These are phyloP conservation scores for Monopterus albus DNA, from an alignment of 2,113 vertebrate genomes.

Conservation along the genomic window DNA sequence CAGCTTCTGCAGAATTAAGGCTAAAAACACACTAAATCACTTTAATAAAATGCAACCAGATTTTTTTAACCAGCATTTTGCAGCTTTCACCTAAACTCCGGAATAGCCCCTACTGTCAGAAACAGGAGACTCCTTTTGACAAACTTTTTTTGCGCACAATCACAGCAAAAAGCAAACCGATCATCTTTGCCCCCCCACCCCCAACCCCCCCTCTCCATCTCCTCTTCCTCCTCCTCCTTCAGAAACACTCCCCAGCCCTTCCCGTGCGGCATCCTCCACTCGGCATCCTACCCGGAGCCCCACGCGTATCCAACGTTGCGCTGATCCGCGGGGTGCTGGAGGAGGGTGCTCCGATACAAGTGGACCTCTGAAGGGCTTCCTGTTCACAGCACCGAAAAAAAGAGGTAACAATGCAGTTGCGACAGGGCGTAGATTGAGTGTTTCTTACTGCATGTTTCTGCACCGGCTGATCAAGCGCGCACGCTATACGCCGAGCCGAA, in stretches of 20 bases:
- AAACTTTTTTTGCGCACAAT: slow-evolving; percentile 42
- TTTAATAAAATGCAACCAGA: neutral
- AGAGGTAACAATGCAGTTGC: neutral
- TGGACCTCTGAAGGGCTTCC: slow-evolving; percentile 16
- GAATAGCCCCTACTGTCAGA: neutral
- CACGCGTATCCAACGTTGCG: slow-evolving; percentile 1
- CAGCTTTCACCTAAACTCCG: neutral
- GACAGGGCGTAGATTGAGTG: neutral
- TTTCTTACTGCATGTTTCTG: neutral
- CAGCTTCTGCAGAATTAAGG: no score
- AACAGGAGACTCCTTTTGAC: no score
- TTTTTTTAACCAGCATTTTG: neutral
- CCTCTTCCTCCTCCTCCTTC: slow-evolving; percentile 21
- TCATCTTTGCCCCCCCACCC: slow-evolving; percentile 48
- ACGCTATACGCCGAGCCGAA: neutral
- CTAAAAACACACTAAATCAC: neutral
- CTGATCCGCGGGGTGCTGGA: slow-evolving; percentile 5
- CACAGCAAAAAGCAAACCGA: slow-evolving; percentile 7
- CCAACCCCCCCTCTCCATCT: neutral
- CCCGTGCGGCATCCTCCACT: slow-evolving; percentile 22
- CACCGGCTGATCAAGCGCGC: slow-evolving; percentile 11
- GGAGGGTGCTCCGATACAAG: neutral
- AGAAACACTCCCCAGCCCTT: slow-evolving; percentile 65
- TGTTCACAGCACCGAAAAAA: neutral
- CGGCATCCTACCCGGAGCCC: slow-evolving; percentile 14